phyloP scores from a whole-genome alignment of 2,888 invertebrate species.

The Vesta saturnalis region DNA sequence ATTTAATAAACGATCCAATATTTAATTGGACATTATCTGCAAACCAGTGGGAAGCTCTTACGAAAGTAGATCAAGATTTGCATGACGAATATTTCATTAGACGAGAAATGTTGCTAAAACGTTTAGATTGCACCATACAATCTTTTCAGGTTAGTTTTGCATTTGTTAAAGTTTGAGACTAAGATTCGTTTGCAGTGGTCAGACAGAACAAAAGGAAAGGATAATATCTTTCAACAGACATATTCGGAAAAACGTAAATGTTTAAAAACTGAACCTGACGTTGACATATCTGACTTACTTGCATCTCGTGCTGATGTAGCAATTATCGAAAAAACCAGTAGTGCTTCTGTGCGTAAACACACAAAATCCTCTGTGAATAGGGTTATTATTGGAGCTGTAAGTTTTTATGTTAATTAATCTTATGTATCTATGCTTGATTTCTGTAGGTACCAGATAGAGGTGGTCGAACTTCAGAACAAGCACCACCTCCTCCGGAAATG shows the following conservation, averaged over 20 bases:
- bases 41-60: constrained; percentile 84
- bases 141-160: constrained; percentile 94
- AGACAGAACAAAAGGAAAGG: constrained; percentile 77
- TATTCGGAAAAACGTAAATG: constrained; percentile 67
- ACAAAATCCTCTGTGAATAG: constrained; percentile 86
- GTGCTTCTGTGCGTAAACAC: constrained; percentile 83
- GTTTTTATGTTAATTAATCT: constrained; percentile 37
- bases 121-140: constrained; percentile 95
- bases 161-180: no score
- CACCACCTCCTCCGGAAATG: constrained; percentile 96
- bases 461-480: constrained; percentile 89
- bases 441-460: constrained; percentile 91
- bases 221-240: constrained; percentile 72
- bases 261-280: constrained; percentile 69
- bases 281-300: constrained; percentile 80
- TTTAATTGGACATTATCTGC: constrained; percentile 76
- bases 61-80: constrained; percentile 76
- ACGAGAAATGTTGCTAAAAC: constrained; percentile 86
- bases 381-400: constrained; percentile 86
- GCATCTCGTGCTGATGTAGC: constrained; percentile 87
- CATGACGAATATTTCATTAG: constrained; percentile 84
- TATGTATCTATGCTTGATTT: not conserved
- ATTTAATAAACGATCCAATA: constrained; percentile 79
- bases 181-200: constrained; percentile 88
- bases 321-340: constrained; percentile 93